phyloP scores from a whole-genome alignment of 2,113 vertebrate species.

The Willisornis vidua region DNA sequence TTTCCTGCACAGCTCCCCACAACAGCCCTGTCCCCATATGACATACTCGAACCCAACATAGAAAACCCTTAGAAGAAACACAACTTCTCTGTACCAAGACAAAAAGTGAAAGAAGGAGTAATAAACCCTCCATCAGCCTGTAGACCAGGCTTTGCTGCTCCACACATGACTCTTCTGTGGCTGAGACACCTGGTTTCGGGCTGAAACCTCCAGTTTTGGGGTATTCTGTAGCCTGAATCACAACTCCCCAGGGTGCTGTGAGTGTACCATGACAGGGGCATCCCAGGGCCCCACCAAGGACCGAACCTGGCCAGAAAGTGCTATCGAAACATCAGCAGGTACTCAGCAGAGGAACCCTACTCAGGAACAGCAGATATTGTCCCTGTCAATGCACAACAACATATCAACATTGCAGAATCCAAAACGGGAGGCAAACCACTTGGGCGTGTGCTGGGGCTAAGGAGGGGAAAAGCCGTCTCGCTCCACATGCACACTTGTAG shows the following conservation, averaged over 20 bases:
- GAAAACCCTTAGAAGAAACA: neutral
- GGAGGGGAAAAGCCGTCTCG: constrained; percentile 15
- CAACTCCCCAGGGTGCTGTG: neutral
- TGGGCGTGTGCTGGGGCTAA: neutral
- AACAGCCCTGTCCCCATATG: neutral
- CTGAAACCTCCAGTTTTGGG: neutral
- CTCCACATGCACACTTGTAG: constrained; percentile 43
- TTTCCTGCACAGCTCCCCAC: neutral
- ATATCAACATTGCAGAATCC: neutral
- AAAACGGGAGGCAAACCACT: neutral
- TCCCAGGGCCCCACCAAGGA: rapidly evolving
- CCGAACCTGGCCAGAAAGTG: neutral
- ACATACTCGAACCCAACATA: rapidly evolving
- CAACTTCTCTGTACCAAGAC: neutral
- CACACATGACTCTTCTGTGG: neutral
- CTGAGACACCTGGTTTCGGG: neutral
- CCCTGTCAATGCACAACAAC: neutral
- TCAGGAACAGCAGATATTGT: neutral
- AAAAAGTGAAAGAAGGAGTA: neutral
- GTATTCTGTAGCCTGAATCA: neutral
- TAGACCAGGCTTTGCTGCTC: neutral
- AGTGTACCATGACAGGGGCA: rapidly evolving
- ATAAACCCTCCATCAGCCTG: neutral
- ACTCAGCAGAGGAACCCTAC: rapidly evolving
- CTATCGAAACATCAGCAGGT: neutral